These are phyloP conservation scores for Sebastes itinus DNA, from an alignment of 2,797 vertebrate species.

Conservation along the genomic window DNA sequence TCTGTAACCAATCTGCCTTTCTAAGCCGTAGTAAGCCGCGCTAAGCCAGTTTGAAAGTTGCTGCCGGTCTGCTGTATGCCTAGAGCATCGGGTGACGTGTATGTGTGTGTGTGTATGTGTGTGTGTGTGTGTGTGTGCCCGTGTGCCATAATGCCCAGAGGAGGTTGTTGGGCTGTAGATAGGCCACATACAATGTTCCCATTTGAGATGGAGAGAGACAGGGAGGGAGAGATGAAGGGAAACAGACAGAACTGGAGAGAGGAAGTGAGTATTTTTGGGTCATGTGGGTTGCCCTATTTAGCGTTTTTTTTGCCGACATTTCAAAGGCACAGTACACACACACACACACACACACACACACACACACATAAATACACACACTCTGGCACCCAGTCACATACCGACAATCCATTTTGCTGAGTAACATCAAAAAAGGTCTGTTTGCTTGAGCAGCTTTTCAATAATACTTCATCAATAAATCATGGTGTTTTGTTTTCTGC, in stretches of 20 bases:
- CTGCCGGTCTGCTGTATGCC: conserved; percentile 64
- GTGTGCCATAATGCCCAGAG: conserved; percentile 71
- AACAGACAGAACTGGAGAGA: conserved; percentile 61
- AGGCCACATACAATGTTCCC: conserved; percentile 73
- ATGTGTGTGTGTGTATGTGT: conserved; percentile 12
- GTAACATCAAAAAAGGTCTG: conserved; percentile 46
- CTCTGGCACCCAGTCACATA: conserved; percentile 4
- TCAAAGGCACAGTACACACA: conserved; percentile 44
- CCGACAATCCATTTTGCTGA: conserved; percentile 50
- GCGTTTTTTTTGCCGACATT: conserved; percentile 58
- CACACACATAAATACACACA: neutral
- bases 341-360: neutral
- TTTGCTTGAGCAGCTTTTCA: conserved; percentile 49
- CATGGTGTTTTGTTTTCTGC: conserved; percentile 43
- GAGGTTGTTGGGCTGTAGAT: conserved; percentile 72
- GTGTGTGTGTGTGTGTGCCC: conserved; percentile 12
- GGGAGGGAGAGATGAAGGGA: conserved; percentile 55
- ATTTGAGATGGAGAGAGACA: conserved; percentile 55
- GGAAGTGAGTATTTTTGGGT: conserved; percentile 74
- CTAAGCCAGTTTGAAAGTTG: conserved; percentile 71
- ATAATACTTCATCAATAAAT: conserved; percentile 65
- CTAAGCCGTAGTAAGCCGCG: conserved; percentile 62
- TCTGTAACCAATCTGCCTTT: conserved; percentile 69
- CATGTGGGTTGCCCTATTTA: conserved; percentile 78
- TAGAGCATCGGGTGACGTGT: conserved; percentile 54